Evolutionary conservation across 1,140 invertebrate species (phyloP), one percentile per base, ranked within the genome.

Genomic region (Dryas iulia): DNA sequence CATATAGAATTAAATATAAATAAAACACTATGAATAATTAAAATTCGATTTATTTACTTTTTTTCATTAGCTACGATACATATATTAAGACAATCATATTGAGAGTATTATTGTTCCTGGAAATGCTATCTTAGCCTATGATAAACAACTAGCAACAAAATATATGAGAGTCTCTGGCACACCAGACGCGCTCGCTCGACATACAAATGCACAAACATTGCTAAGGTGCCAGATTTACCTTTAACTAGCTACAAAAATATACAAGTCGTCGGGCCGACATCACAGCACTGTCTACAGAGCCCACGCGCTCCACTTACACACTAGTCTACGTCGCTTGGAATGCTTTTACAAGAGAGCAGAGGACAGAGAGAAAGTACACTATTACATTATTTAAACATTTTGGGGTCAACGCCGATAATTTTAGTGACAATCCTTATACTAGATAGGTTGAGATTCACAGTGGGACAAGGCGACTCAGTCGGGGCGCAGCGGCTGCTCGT

Each of bases 401-500:
- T 28, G 26, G 3, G 26, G 26, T 6, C 26, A 6, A 3, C 26
- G 26, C 26, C 26, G 26, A 6, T 28, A 6, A 28, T 28, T 2
- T 3, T 6, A 28, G 26, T 6, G n/a, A 14, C 4, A 18, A n/a
- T 39, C 5, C 35, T 39, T 2, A 39, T 14, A 39, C 35, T 39
- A 39, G 12, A 6, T 39, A 39, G 12, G 35, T 4, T 39, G 12
- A 39, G 35, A 39, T 39, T n/a, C n/a, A 6, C n/a, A 8, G n/a
- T n/a, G n/a, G n/a, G n/a, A n/a, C n/a, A 8, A 12, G 7, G 39
- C n/a, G 0, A 23, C 21, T 57, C 63, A 65, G 30, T 68, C 67
- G 12, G 60, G 56, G 28, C 33, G 59, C 39, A 39, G 58, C 31
- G 35, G 14, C 30, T 59, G 26, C 39, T 35, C 35, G 66, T 59